A percentile compares a stretch with the other conserved stretches of the same genome.
These are phyloP conservation scores for Gryon sp. DNA, from an alignment of 1,140 invertebrate species.

Conservation along the genomic window DNA sequence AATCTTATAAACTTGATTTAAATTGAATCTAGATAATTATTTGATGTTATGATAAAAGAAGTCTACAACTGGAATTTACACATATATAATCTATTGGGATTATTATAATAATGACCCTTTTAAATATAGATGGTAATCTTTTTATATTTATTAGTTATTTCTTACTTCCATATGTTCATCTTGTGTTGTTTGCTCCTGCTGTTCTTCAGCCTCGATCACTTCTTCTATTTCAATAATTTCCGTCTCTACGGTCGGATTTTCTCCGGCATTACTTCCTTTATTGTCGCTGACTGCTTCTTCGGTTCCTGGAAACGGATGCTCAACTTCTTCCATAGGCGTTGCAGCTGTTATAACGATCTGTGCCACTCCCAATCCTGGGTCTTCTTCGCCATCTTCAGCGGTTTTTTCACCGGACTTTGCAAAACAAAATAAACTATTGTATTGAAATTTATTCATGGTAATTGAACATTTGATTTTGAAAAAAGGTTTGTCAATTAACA, in stretches of 20 bases:
- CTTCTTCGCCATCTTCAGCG: conserved; percentile 57
- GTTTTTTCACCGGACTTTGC: conserved; percentile 68
- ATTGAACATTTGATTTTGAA: too few relatives aligned
- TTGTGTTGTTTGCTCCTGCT: conserved; percentile 36
- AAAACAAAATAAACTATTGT: too few relatives aligned
- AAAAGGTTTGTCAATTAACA: too few relatives aligned
- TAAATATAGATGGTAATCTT: too few relatives aligned
- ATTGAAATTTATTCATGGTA: too few relatives aligned
- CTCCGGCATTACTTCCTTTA: conserved; percentile 59
- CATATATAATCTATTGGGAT: too few relatives aligned
- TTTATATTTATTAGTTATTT: too few relatives aligned
- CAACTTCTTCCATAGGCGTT: conserved; percentile 91
- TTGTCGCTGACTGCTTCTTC: conserved; percentile 66
- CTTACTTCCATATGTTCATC: conserved; percentile 61
- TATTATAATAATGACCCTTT: too few relatives aligned
- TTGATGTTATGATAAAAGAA: too few relatives aligned
- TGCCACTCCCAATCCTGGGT: conserved; percentile 85
- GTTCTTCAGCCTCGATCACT: conserved; percentile 54
- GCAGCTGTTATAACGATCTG: conserved; percentile 94
- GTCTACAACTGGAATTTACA: too few relatives aligned
- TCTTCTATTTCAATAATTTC: conserved; percentile 47
- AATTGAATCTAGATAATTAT: too few relatives aligned
- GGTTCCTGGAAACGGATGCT: conserved; percentile 82
- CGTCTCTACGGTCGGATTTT: conserved; percentile 56
- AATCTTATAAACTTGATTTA: too few relatives aligned